Percentiles rank a stretch among this genome's conserved stretches.
Evolutionary conservation across 2,113 vertebrate species (phyloP).

Genomic region (Oryzias celebensis): DNA sequence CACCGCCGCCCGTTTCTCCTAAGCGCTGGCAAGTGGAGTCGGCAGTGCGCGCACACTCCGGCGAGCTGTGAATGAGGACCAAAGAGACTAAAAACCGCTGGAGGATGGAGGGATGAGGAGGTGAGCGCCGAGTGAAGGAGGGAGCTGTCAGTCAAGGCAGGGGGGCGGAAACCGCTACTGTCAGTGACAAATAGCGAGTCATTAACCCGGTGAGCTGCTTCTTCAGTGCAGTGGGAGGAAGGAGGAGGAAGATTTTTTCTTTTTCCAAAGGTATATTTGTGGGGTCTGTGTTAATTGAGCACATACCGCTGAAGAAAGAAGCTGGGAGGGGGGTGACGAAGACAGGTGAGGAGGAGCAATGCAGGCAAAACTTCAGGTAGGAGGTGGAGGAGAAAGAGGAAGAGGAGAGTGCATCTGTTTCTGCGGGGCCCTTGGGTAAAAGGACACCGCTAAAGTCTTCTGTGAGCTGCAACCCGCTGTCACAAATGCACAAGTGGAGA

Average conservation of each 20-base stretch:
- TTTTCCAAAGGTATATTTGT: slow-evolving; percentile 58
- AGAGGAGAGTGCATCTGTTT: slow-evolving; percentile 51
- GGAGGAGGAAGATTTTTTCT: slow-evolving; percentile 18
- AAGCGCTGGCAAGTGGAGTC: neutral
- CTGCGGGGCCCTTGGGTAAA: slow-evolving; percentile 85
- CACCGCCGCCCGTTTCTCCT: slow-evolving; percentile 4
- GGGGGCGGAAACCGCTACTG: slow-evolving; percentile 58
- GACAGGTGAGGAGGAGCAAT: slow-evolving; percentile 24
- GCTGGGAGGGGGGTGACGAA: slow-evolving; percentile 13
- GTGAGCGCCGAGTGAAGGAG: slow-evolving; percentile 53
- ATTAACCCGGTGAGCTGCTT: slow-evolving; percentile 73
- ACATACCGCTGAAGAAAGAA: slow-evolving; percentile 54
- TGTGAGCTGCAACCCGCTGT: slow-evolving; percentile 67
- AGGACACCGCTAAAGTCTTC: slow-evolving; percentile 71
- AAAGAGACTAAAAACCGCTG: slow-evolving; percentile 29
- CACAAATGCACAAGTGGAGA: slow-evolving; percentile 33
- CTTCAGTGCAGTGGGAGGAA: slow-evolving; percentile 57
- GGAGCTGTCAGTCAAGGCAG: slow-evolving; percentile 69
- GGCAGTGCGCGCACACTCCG: slow-evolving; percentile 13
- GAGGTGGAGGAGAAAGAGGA: slow-evolving; percentile 11
- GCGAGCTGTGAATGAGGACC: slow-evolving; percentile 27
- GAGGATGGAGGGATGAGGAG: slow-evolving; percentile 43
- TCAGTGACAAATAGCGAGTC: slow-evolving; percentile 77
- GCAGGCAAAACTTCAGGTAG: slow-evolving; percentile 2
- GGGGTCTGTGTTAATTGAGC: slow-evolving; percentile 59